Evolutionary conservation across 2,888 invertebrate genomes (phyloP), one percentile per base, ranked within the genome.

Genomic region (Drosophila limbata): DNA sequence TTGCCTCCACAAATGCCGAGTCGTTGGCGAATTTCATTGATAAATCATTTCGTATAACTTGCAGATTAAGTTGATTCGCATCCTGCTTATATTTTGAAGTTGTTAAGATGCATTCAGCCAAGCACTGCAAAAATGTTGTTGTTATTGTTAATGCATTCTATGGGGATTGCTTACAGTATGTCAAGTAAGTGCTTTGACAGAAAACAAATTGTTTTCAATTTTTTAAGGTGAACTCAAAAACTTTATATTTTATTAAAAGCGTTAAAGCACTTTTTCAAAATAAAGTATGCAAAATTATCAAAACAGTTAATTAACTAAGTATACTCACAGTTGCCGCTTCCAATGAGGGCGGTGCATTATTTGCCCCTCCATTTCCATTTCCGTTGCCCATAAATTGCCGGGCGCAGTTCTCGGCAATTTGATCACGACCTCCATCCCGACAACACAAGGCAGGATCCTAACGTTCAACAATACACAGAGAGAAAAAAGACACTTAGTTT

Each of bases 371-470:
- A 33, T 73, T 80, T 9, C 25, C 25, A 31, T 73, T 80, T 9
- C 84, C 45, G 3, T 89, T 50, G 10, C 91, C 91, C 57, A 90
- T 71, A 37, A 84, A 33, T 50, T 73, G 84, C 25, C 76, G 69
- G 0, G 91, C 90, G 65, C 92, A 92, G 61, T 72, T 78, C 31
- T 91, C 90, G 0, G 90, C 77, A 0, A 86, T 69, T 39, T 74
- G 79, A 71, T 91, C 91, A 1, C 91, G 90, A 1, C 91, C 91
- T 1, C 91, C 92, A 69, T 92, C 92, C 13, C 82, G 76, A 53
- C 92, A 92, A 50, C 92, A 92, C 8, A 62, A 64, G 3, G 91
- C 76, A 1, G 92, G 92, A 66, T 92, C 91, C 92, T 92, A 6
- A 9, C 15, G 35, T 17, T n/a, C 1, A 13, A n/a, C n/a, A n/a